phyloP scores from a whole-genome alignment of 2,113 vertebrate genomes.

The Nesogale talazaci region DNA sequence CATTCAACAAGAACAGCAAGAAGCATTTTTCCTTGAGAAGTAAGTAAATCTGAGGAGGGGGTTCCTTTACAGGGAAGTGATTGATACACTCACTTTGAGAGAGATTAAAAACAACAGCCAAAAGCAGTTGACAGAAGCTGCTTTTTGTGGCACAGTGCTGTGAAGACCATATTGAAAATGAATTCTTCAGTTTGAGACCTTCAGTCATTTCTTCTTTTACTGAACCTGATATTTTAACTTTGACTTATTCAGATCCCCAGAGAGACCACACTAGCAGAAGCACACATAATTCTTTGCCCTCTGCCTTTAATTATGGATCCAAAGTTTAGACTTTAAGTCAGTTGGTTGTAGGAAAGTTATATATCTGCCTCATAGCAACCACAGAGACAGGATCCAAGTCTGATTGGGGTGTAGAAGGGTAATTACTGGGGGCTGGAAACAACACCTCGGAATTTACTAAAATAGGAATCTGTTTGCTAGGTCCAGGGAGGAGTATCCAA shows the following conservation, averaged over 20 bases:
- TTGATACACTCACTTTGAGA: background rate
- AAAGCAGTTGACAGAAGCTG: background rate
- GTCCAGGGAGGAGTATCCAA: background rate
- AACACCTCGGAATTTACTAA: fast-evolving
- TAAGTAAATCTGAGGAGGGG: background rate
- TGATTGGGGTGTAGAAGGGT: fast-evolving
- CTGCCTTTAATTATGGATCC: no score
- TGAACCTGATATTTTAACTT: no score
- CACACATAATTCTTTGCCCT: background rate
- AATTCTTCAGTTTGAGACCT: no score
- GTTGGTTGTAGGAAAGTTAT: fast-evolving
- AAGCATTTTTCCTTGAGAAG: background rate
- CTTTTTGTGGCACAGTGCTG: no score
- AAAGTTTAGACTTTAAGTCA: background rate
- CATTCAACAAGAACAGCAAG: background rate
- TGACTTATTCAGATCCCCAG: no score
- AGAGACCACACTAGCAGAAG: no score
- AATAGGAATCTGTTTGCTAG: fast-evolving
- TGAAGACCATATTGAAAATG: no score
- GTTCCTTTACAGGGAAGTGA: background rate
- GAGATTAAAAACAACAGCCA: background rate
- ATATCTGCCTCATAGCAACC: fast-evolving
- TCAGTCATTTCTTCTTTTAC: no score
- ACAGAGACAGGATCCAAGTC: background rate
- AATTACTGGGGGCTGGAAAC: no score